Conservation (phyloP, 2,888 invertebrate species). For the Amblyjoppa proteus region DNA sequence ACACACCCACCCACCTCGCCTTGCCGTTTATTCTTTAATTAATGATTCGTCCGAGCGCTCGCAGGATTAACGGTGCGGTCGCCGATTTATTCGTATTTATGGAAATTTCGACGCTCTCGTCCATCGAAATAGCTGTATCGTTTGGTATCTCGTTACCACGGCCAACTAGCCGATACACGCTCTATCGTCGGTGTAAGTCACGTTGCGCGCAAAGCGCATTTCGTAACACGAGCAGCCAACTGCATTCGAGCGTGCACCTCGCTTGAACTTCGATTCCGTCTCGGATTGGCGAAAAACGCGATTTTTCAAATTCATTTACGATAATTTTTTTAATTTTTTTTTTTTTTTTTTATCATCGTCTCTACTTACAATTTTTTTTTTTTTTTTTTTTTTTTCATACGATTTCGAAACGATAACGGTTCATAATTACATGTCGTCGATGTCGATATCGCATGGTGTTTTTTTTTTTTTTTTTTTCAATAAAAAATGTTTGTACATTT, state of each 20-base stretch:
- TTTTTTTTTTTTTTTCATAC: no score
- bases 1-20: neutral
- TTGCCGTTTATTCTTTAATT: conserved; percentile 43
- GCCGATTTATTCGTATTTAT: conserved; percentile 3
- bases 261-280: neutral
- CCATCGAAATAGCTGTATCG: conserved; percentile 37
- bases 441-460: no score
- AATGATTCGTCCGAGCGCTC: conserved; percentile 55
- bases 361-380: neutral
- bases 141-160: conserved; percentile 3
- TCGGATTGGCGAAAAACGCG: neutral
- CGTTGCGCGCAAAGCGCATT: conserved; percentile 52
- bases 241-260: neutral
- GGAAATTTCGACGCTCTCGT: conserved; percentile 43
- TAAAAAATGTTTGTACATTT: no score
- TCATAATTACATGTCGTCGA: no score
- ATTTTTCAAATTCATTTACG: neutral
- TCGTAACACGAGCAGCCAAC: conserved; percentile 1
- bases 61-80: conserved; percentile 43
- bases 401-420: no score
- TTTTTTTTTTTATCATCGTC: no score
- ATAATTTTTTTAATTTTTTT: neutral
- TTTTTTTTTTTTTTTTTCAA: no score
- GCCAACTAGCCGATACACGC: conserved; percentile 18
- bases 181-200: conserved; percentile 20